Evolutionary conservation across 1,140 invertebrate species (phyloP).

Genomic region (Metaphire vulgaris): DNA sequence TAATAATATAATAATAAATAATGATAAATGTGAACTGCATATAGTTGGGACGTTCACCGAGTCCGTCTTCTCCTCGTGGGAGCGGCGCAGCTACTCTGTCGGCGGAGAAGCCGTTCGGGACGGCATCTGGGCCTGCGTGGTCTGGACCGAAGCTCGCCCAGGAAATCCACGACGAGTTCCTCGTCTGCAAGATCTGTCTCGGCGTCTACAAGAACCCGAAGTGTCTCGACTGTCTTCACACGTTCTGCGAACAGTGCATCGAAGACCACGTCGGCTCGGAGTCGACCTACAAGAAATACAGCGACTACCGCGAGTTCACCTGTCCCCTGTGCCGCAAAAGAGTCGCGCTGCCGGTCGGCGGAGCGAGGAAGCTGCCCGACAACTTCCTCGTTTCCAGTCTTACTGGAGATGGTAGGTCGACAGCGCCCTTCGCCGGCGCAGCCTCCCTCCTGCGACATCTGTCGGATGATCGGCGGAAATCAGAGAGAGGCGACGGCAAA

Average conservation of each 20-base stretch:
- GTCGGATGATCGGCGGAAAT: slow-evolving; percentile 49
- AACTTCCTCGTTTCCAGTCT: slow-evolving; percentile 53
- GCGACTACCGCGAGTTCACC: slow-evolving; percentile 52
- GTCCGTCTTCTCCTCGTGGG: neutral
- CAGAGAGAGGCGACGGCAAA: slow-evolving; percentile 50
- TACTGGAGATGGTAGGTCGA: slow-evolving; percentile 45
- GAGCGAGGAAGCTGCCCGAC: slow-evolving; percentile 53
- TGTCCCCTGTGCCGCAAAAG: slow-evolving; percentile 53
- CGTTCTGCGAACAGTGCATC: slow-evolving; percentile 78
- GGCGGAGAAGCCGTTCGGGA: too few relatives aligned
- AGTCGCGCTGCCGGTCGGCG: slow-evolving; percentile 51
- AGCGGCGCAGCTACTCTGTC: neutral
- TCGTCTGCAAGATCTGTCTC: slow-evolving; percentile 49
- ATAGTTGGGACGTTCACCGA: neutral
- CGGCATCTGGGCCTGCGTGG: neutral
- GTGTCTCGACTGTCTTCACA: slow-evolving; percentile 82
- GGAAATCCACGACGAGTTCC: slow-evolving; percentile 36
- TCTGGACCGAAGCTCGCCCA: slow-evolving; percentile 25
- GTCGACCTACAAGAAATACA: slow-evolving; percentile 52
- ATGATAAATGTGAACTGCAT: too few relatives aligned
- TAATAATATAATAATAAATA: too few relatives aligned
- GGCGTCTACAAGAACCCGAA: slow-evolving; percentile 58
- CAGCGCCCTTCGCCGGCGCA: slow-evolving; percentile 36
- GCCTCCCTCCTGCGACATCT: slow-evolving; percentile 52
- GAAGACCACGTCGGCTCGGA: slow-evolving; percentile 49